Evolutionary conservation across 2,113 vertebrate genomes (phyloP), one percentile per base, ranked within the genome.

Genomic region (Paramisgurnus dabryanus): DNA sequence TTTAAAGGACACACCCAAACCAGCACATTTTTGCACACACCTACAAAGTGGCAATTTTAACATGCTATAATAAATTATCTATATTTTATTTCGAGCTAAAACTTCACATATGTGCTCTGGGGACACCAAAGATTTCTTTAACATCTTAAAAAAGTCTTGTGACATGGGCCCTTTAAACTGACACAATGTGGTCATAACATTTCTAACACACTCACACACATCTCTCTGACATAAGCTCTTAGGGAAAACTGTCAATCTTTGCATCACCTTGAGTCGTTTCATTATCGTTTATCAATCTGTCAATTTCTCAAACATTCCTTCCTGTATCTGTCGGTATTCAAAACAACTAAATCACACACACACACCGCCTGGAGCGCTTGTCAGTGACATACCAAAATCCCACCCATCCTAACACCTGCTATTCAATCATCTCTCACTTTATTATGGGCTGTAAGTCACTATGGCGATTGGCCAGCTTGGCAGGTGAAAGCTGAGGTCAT

Each of bases 381-480:
- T 75, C 74, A 70, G 63, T 69, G 49, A 76, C 60, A 76, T 57
- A 77, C 74, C 63, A 4, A 41, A 66, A 65, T 45, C 64, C 45
- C 45, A 10, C 69, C 76, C 79, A 78, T 41, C 22, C 41, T 67
- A 34, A 47, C 80, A 81, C 58, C 57, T 84, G 65, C 63, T 45
- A 27, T 34, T 80, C 69, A 81, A 71, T 84, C 79, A 81, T 67
- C 60, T 53, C 58, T 5, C 69, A 79, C 39, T 75, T 65, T n/a
- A 65, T 79, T 79, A 79, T 64, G 22, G 49, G 60, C 64, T 76
- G 67, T 45, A 18, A 34, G 80, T 82, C 71, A 71, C 83, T 73
- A 82, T 82, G 78, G 80, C 11, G 40, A 84, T 67, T 22, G 34
- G 22, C 63, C 76, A 79, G 79, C 64, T 9, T 82, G 71, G 27